Evolutionary conservation across 2,888 invertebrate species (phyloP).

Genomic region (Caenorhabditis zanzibari): DNA sequence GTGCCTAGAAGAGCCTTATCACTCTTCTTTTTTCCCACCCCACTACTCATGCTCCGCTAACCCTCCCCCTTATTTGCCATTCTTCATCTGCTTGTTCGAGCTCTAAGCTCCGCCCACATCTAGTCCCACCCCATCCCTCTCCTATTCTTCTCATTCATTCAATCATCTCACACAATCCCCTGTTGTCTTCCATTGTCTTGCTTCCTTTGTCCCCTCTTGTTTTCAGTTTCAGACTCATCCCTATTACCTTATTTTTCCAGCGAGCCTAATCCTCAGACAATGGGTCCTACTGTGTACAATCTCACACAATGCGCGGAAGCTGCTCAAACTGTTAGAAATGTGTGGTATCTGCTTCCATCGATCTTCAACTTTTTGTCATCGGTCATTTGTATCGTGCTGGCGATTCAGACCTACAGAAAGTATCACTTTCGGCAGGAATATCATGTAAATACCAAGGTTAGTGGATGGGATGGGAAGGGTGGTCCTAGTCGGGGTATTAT

Average conservation of each 20-base stretch:
- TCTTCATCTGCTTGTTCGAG: slow-evolving; percentile 11
- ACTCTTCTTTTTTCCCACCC: too few relatives aligned
- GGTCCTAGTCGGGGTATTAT: too few relatives aligned
- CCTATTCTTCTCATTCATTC: slow-evolving; percentile 41
- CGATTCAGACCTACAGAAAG: slow-evolving; percentile 7
- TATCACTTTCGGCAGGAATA: background rate
- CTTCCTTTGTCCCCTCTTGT: background rate
- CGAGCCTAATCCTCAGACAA: background rate
- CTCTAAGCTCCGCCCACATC: slow-evolving; percentile 10
- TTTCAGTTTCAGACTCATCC: background rate
- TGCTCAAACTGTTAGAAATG: slow-evolving; percentile 20
- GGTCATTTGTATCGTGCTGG: background rate
- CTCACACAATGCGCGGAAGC: slow-evolving; percentile 35
- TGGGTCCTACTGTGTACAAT: background rate
- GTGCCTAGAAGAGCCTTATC: background rate
- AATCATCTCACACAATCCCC: slow-evolving; percentile 11
- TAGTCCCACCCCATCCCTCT: background rate
- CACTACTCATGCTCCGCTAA: slow-evolving; percentile 1
- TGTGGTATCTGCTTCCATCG: slow-evolving; percentile 32
- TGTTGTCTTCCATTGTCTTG: background rate
- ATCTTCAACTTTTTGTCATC: background rate
- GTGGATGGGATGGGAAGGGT: slow-evolving; percentile 5
- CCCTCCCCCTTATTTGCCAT: background rate
- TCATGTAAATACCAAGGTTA: slow-evolving; percentile 9
- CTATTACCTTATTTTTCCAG: background rate